These are phyloP conservation scores for Bathynomus jamesi DNA, from an alignment of 1,140 invertebrate species.

Conservation along the genomic window DNA sequence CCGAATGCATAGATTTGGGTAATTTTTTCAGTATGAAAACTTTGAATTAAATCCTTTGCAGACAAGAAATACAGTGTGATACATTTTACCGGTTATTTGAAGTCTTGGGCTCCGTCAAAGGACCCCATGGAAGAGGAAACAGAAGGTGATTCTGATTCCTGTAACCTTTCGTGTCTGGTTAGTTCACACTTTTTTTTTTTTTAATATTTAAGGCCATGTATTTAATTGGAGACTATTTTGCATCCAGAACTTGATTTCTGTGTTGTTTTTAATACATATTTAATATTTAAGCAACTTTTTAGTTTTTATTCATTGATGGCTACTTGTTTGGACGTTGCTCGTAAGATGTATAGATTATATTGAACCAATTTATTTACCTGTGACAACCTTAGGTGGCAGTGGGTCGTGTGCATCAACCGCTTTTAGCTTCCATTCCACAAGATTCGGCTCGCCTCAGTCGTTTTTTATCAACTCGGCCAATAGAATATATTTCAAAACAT, in stretches of 20 bases:
- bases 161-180: constrained; percentile 73
- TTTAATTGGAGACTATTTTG: too few relatives aligned
- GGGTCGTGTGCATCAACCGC: constrained; percentile 56
- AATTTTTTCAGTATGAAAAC: too few relatives aligned
- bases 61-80: constrained; percentile 71
- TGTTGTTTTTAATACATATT: too few relatives aligned
- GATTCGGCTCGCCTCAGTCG: constrained; percentile 23
- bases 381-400: constrained; percentile 52
- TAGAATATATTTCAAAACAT: constrained; percentile 59
- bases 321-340: too few relatives aligned
- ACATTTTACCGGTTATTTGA: constrained; percentile 83
- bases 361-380: too few relatives aligned
- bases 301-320: too few relatives aligned
- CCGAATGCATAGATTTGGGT: too few relatives aligned
- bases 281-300: too few relatives aligned
- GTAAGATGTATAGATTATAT: too few relatives aligned
- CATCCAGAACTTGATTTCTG: too few relatives aligned
- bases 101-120: constrained; percentile 79
- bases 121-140: constrained; percentile 56
- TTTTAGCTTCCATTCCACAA: constrained; percentile 10
- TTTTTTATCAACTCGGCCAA: constrained; percentile 44
- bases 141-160: constrained; percentile 61
- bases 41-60: too few relatives aligned
- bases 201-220: too few relatives aligned
- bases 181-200: not conserved